phyloP scores from a whole-genome alignment of 2,113 vertebrate genomes.

The Hippocampus guttulatus region DNA sequence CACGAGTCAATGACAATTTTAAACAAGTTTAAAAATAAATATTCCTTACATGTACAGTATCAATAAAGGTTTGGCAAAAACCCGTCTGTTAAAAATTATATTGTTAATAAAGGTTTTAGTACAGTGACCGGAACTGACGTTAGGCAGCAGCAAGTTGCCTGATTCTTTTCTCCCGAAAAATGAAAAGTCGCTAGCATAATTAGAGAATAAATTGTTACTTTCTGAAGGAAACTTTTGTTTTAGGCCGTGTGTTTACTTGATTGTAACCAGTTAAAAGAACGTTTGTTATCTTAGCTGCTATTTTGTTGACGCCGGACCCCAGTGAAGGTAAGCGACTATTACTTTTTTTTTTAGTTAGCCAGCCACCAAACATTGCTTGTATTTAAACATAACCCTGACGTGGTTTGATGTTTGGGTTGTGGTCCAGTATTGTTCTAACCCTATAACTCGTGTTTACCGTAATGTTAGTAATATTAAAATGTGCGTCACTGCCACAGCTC shows the following conservation, averaged over 20 bases:
- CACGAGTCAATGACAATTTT: background rate
- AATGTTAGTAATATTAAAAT: background rate
- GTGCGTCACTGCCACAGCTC: too few species aligned
- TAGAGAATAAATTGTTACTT: background rate
- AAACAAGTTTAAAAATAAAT: background rate
- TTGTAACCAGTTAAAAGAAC: background rate
- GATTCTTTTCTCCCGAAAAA: background rate
- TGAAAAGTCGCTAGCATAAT: background rate
- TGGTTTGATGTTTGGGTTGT: too few species aligned
- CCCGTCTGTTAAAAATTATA: background rate
- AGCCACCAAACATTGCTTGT: background rate
- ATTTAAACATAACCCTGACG: background rate
- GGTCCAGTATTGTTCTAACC: too few species aligned
- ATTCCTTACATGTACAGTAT: background rate
- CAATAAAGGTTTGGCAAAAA: background rate
- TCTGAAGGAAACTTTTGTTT: background rate
- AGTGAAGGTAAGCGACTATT: constrained; percentile 8
- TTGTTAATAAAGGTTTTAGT: constrained; percentile 50
- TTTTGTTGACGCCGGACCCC: constrained; percentile 37
- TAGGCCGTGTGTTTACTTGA: background rate
- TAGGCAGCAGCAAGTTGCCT: background rate
- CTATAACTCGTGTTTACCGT: too few species aligned
- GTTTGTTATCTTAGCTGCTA: background rate
- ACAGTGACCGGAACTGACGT: constrained; percentile 47
- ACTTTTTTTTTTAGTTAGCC: background rate